phyloP scores from a whole-genome alignment of 2,888 invertebrate genomes.

The Oscheius sp. region DNA sequence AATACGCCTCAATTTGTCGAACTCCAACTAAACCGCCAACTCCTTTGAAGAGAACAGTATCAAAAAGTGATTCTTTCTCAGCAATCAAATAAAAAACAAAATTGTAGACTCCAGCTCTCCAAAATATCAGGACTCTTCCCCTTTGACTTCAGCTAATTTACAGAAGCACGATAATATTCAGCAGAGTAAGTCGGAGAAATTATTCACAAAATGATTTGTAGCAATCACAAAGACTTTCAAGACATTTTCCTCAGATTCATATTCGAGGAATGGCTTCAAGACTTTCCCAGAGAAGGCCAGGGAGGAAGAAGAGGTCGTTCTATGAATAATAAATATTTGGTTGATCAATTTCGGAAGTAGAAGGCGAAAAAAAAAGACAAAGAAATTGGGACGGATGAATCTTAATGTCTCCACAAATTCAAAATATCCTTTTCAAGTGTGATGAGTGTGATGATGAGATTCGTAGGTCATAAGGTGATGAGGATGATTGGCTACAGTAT shows the following conservation, averaged over 20 bases:
- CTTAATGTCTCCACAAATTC: too few species aligned
- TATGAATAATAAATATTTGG: too few species aligned
- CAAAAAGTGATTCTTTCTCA: slow-evolving; percentile 7
- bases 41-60: slow-evolving; percentile 7
- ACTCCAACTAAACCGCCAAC: too few species aligned
- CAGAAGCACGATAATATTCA: background rate
- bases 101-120: background rate
- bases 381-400: too few species aligned
- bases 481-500: background rate
- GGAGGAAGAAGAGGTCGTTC: too few species aligned
- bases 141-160: background rate
- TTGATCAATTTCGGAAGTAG: too few species aligned
- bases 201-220: background rate
- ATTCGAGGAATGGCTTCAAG: background rate
- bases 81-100: too few species aligned
- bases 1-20: background rate
- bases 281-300: too few species aligned
- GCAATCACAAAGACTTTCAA: slow-evolving; percentile 1
- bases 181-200: background rate
- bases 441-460: too few species aligned
- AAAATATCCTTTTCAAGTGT: too few species aligned
- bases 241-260: background rate
- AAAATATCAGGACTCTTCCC: background rate
- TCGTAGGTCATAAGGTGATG: too few species aligned
- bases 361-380: too few species aligned